A percentile compares a stretch with the other conserved stretches of the same genome.
phyloP scores from a whole-genome alignment of 2,113 vertebrate genomes.

The Psephotus haematonotus region DNA sequence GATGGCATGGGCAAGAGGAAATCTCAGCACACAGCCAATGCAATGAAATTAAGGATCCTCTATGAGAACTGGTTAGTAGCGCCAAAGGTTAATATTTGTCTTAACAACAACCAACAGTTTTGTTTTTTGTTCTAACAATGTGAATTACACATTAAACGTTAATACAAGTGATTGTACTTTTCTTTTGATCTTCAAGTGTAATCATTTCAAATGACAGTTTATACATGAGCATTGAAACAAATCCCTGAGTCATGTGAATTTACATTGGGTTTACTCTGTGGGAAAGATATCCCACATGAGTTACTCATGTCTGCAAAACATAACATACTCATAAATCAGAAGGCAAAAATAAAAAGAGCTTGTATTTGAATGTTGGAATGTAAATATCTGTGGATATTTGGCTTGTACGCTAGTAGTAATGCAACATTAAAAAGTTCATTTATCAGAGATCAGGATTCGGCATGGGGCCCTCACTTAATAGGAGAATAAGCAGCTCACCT shows the following conservation, averaged over 20 bases:
- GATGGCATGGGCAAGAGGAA: not conserved
- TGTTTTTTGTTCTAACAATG: conserved; percentile 57
- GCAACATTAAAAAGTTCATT: conserved; percentile 1
- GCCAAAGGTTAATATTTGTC: conserved; percentile 46
- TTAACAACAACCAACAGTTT: conserved; percentile 43
- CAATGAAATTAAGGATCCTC: conserved; percentile 19
- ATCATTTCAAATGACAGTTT: conserved; percentile 66
- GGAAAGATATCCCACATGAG: conserved; percentile 48
- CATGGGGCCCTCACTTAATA: not conserved
- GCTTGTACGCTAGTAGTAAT: not conserved
- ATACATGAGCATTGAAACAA: conserved; percentile 61
- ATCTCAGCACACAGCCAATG: not conserved
- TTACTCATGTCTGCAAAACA: conserved; percentile 49
- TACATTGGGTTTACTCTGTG: conserved; percentile 59
- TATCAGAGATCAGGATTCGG: conserved; percentile 1
- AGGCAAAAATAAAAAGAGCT: not conserved
- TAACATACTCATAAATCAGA: conserved; percentile 36
- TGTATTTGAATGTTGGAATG: conserved; percentile 19
- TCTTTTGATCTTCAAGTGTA: conserved; percentile 62
- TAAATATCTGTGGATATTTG: conserved; percentile 8
- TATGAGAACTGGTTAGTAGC: conserved; percentile 22
- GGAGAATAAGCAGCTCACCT: not conserved
- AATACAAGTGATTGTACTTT: conserved; percentile 54
- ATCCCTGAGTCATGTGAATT: conserved; percentile 65
- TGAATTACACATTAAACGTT: conserved; percentile 66